Evolutionary conservation across 2,113 vertebrate species (phyloP).

Genomic region (Amia ocellicauda): DNA sequence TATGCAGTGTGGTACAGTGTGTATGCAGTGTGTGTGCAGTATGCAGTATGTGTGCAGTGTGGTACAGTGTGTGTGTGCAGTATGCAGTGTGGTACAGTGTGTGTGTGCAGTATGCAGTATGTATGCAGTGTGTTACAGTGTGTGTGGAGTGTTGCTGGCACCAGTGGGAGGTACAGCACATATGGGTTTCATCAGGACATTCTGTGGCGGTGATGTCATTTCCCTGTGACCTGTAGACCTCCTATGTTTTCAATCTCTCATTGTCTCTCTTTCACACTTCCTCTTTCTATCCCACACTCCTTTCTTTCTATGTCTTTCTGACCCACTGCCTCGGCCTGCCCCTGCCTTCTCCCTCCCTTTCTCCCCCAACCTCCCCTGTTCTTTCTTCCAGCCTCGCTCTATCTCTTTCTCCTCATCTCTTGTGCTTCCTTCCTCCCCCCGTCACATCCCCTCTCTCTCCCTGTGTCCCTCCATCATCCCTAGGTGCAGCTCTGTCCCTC

Average conservation of each 20-base stretch:
- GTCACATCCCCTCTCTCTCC: too few species aligned
- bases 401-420: slow-evolving; percentile 6
- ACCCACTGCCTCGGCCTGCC: slow-evolving; percentile 37
- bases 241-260: slow-evolving; percentile 3
- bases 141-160: too few species aligned
- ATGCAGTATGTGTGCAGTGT: too few species aligned
- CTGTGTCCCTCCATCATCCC: too few species aligned
- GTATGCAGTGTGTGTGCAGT: too few species aligned
- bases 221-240: slow-evolving; percentile 43
- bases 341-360: background rate
- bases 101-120: too few species aligned
- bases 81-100: too few species aligned
- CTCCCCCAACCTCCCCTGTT: slow-evolving; percentile 2
- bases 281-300: too few species aligned
- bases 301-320: too few species aligned
- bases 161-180: slow-evolving; percentile 32
- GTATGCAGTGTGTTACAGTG: too few species aligned
- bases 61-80: too few species aligned
- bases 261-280: slow-evolving; percentile 30
- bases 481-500: background rate
- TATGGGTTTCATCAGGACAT: slow-evolving; percentile 62
- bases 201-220: slow-evolving; percentile 49
- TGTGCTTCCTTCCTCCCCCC: background rate
- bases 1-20: too few species aligned
- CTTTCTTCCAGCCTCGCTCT: background rate